A percentile compares a stretch with the other conserved stretches of the same genome.
phyloP scores from a whole-genome alignment of 2,113 vertebrate genomes.

The Xenopus borealis region DNA sequence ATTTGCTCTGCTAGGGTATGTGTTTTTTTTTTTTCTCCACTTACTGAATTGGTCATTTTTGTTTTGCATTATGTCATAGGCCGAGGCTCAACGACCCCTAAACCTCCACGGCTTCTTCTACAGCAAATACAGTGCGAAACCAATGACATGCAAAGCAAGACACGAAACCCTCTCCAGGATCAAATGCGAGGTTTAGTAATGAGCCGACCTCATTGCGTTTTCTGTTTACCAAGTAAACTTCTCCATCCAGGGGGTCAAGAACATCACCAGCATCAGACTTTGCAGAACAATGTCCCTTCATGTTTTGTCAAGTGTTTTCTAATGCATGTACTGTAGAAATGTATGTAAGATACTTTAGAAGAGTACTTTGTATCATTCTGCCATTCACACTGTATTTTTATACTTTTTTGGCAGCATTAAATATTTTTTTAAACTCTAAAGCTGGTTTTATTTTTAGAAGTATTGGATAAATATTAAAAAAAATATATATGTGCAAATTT shows the following conservation, averaged over 20 bases:
- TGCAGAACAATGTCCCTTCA: conserved; percentile 63
- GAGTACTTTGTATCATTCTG: conserved; percentile 73
- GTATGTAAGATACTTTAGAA: conserved; percentile 70
- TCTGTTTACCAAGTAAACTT: conserved; percentile 79
- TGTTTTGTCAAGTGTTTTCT: conserved; percentile 62
- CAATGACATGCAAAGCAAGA: conserved; percentile 74
- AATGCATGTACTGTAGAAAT: conserved; percentile 71
- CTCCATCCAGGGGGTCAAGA: conserved; percentile 70
- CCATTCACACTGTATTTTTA: conserved; percentile 80
- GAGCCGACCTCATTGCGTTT: conserved; percentile 66
- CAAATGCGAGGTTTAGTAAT: conserved; percentile 65
- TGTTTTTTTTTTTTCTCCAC: conserved; percentile 42
- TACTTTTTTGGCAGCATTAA: conserved; percentile 79
- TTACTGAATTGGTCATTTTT: conserved; percentile 76
- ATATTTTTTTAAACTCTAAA: conserved; percentile 76
- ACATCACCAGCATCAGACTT: conserved; percentile 70
- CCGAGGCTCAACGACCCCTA: conserved; percentile 81
- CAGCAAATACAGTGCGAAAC: conserved; percentile 73
- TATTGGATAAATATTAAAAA: conserved; percentile 47
- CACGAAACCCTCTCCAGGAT: conserved; percentile 66
- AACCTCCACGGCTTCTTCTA: conserved; percentile 71
- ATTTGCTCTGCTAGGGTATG: neutral
- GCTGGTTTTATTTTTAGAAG: conserved; percentile 55
- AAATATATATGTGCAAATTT: too few species aligned
- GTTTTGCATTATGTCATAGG: conserved; percentile 79